A percentile compares a stretch with the other conserved stretches of the same genome.
Conservation (phyloP, 2,888 invertebrate species). For the Neelides folsomi region DNA sequence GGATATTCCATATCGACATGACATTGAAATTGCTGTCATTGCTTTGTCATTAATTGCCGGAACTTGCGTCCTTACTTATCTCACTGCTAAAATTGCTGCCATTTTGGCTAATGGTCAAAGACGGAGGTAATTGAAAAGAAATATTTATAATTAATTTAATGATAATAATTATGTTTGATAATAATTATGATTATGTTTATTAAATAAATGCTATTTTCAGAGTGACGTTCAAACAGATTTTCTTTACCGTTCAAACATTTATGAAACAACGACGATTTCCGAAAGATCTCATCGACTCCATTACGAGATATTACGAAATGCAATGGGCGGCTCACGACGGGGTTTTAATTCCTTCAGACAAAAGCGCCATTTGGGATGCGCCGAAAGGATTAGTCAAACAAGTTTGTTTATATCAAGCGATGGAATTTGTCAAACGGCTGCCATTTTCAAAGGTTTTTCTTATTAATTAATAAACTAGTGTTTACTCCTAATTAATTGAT, state of each 20-base stretch:
- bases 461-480: neutral
- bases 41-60: slow-evolving; percentile 17
- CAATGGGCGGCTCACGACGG: slow-evolving; percentile 28
- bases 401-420: slow-evolving; percentile 18
- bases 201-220: slow-evolving; percentile 3
- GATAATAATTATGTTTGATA: no score
- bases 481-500: slow-evolving; percentile 7
- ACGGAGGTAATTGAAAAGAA: slow-evolving; percentile 15
- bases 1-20: slow-evolving; percentile 11
- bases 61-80: slow-evolving; percentile 11
- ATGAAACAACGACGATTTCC: slow-evolving; percentile 24
- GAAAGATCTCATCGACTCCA: slow-evolving; percentile 10
- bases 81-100: slow-evolving; percentile 21
- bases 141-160: no score
- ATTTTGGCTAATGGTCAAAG: slow-evolving; percentile 24
- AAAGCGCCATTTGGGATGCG: slow-evolving; percentile 28
- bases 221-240: slow-evolving; percentile 24
- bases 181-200: no score
- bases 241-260: slow-evolving; percentile 18
- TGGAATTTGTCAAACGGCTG: slow-evolving; percentile 19
- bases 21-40: slow-evolving; percentile 12
- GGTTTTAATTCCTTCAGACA: slow-evolving; percentile 17
- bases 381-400: slow-evolving; percentile 17
- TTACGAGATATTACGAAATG: slow-evolving; percentile 20
- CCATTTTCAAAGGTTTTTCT: slow-evolving; percentile 21